Conservation (phyloP, 1,140 invertebrate species). For the Tetragonula clypearis region DNA sequence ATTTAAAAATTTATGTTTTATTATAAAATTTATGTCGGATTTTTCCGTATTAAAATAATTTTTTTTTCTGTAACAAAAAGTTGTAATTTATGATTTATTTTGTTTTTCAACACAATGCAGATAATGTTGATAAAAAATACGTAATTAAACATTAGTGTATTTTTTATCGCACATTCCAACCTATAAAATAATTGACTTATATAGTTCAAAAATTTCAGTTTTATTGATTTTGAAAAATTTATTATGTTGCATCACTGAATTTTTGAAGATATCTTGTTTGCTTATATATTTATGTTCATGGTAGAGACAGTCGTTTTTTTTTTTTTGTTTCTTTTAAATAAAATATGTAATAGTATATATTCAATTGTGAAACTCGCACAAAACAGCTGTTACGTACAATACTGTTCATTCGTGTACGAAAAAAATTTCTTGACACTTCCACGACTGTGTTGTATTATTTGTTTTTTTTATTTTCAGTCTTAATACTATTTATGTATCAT, state of each 20-base stretch:
- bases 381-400: slow-evolving; percentile 13
- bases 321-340: slow-evolving; percentile 2
- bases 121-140: not conserved
- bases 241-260: slow-evolving; percentile 3
- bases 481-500: not conserved
- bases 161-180: not conserved
- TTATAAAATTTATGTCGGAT: not conserved
- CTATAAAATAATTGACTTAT: not conserved
- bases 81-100: not conserved
- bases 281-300: not conserved
- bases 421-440: not conserved
- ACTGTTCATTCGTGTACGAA: not conserved
- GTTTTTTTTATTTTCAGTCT: not conserved
- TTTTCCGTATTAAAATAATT: not conserved
- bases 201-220: not conserved
- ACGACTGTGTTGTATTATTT: not conserved
- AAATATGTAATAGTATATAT: not conserved
- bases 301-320: not conserved
- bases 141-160: not conserved
- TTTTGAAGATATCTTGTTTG: not conserved
- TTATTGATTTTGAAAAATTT: not conserved
- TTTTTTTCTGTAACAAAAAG: too few relatives aligned
- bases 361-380: not conserved
- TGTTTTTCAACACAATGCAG: not conserved
- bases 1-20: not conserved